Evolutionary conservation across 2,888 invertebrate species (phyloP).

Genomic region (Yponomeuta evonymella): DNA sequence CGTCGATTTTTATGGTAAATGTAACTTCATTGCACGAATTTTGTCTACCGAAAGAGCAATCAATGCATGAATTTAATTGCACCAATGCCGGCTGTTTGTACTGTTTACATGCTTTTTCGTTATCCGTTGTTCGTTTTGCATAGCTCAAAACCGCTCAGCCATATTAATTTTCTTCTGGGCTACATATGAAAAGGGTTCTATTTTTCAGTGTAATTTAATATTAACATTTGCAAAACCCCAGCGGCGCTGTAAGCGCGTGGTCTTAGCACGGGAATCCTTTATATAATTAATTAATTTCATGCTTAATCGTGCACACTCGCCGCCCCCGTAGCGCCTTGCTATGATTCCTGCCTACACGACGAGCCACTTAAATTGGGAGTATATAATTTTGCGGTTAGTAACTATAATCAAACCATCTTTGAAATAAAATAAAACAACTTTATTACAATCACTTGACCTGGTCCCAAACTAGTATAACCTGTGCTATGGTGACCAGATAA

Average conservation of each 20-base stretch:
- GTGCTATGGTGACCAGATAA: too few species aligned
- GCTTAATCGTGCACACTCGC: constrained; percentile 27
- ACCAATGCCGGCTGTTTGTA: constrained; percentile 7
- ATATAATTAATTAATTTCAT: constrained; percentile 37
- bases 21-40: constrained; percentile 41
- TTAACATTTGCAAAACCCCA: constrained; percentile 3
- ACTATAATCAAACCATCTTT: too few species aligned
- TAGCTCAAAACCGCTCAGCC: not conserved
- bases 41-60: constrained; percentile 42
- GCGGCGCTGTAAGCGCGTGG: not conserved
- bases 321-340: not conserved
- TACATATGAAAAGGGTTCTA: not conserved
- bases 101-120: not conserved
- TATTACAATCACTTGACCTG: too few species aligned
- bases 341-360: not conserved
- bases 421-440: too few species aligned
- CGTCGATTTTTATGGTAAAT: constrained; percentile 66
- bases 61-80: constrained; percentile 17
- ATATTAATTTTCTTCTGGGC: not conserved
- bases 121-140: not conserved
- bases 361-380: not conserved
- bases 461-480: too few species aligned
- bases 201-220: constrained; percentile 1
- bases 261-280: constrained; percentile 22
- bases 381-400: not conserved